phyloP scores from a whole-genome alignment of 2,888 invertebrate genomes.

The Anarsia innoxiella region DNA sequence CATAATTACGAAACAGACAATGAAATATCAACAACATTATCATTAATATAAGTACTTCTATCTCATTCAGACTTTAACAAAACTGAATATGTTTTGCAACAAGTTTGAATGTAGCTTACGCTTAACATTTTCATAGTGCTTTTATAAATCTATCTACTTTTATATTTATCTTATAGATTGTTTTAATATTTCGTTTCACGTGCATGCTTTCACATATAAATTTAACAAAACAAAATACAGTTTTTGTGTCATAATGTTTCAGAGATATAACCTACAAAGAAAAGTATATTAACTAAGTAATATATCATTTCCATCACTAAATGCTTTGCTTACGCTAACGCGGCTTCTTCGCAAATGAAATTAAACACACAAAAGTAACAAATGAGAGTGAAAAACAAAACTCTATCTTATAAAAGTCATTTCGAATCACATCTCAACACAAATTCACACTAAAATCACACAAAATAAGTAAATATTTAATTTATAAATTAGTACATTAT shows the following conservation, averaged over 20 bases:
- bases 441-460: slow-evolving; percentile 24
- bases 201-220: slow-evolving; percentile 31
- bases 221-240: background rate
- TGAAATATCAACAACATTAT: too few species aligned
- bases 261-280: slow-evolving; percentile 47
- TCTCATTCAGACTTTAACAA: too few species aligned
- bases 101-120: background rate
- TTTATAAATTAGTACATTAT: too few species aligned
- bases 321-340: slow-evolving; percentile 63
- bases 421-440: slow-evolving; percentile 5
- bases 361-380: slow-evolving; percentile 15
- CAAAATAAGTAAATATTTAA: slow-evolving; percentile 8
- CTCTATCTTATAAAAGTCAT: background rate
- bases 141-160: slow-evolving; percentile 37
- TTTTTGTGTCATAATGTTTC: slow-evolving; percentile 8
- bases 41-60: too few species aligned
- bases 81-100: too few species aligned
- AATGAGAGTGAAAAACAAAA: slow-evolving; percentile 18
- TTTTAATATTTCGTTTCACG: slow-evolving; percentile 37
- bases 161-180: slow-evolving; percentile 56
- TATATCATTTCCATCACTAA: slow-evolving; percentile 17
- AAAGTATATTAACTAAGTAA: too few species aligned
- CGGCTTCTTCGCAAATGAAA: slow-evolving; percentile 51
- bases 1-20: too few species aligned
- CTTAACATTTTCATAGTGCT: slow-evolving; percentile 39